Evolutionary conservation across 2,888 invertebrate genomes (phyloP).

Genomic region (Dynastes hyllus): DNA sequence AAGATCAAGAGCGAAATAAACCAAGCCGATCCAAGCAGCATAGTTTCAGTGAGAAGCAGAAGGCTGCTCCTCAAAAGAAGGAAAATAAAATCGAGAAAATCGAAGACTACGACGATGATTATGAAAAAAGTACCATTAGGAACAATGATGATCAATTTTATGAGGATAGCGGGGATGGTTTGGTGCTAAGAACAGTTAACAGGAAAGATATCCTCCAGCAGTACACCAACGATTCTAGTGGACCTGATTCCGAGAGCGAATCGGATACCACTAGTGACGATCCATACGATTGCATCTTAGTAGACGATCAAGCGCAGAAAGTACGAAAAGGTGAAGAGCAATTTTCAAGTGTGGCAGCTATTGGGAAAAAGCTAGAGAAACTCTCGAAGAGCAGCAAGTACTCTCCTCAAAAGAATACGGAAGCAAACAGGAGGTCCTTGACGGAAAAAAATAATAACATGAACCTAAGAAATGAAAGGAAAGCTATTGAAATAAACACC

Average conservation of each 20-base stretch:
- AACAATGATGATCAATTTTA: conserved; percentile 77
- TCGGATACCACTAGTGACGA: conserved; percentile 82
- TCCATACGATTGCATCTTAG: conserved; percentile 87
- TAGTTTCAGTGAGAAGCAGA: conserved; percentile 62
- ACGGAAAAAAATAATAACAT: conserved; percentile 60
- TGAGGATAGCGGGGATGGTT: conserved; percentile 79
- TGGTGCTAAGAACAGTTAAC: conserved; percentile 82
- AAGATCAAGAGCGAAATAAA: conserved; percentile 49
- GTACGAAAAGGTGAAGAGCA: conserved; percentile 62
- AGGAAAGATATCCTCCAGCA: conserved; percentile 83
- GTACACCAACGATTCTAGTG: conserved; percentile 75
- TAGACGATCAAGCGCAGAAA: conserved; percentile 78
- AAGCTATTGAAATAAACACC: conserved; percentile 53
- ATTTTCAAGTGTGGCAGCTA: conserved; percentile 72
- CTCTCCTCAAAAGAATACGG: conserved; percentile 65
- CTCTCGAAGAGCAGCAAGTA: conserved; percentile 69
- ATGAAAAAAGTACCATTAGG: conserved; percentile 57
- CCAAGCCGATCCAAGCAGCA: conserved; percentile 61
- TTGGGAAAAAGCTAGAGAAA: conserved; percentile 70
- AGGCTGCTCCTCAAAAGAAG: conserved; percentile 68
- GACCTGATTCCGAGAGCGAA: conserved; percentile 77
- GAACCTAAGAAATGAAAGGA: conserved; percentile 59
- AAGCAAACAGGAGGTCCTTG: conserved; percentile 61
- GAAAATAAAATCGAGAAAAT: conserved; percentile 58
- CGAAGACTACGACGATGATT: conserved; percentile 56